Evolutionary conservation across 2,888 invertebrate genomes (phyloP).

Genomic region (Linhomoeus sp.): DNA sequence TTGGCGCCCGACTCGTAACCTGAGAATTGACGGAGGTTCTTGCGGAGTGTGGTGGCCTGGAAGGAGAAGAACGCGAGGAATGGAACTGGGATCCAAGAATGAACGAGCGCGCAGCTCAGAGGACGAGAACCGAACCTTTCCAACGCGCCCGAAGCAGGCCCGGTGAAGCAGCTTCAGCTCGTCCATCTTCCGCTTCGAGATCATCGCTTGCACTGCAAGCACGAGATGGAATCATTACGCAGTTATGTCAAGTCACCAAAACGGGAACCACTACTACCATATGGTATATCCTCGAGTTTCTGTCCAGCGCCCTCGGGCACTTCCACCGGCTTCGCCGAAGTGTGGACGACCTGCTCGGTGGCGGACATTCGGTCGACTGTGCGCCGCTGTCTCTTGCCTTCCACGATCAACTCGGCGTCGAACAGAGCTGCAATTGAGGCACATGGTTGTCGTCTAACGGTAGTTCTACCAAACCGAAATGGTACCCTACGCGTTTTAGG

Average conservation of each 20-base stretch:
- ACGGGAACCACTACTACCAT: background rate
- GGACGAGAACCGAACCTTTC: constrained; percentile 31
- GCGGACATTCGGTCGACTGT: constrained; percentile 1
- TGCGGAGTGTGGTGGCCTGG: constrained; percentile 43
- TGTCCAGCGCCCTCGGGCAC: constrained; percentile 24
- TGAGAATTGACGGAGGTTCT: constrained; percentile 56
- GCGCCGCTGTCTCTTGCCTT: constrained; percentile 2
- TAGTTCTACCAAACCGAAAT: too few species aligned
- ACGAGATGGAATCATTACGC: background rate
- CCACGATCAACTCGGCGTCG: constrained; percentile 2
- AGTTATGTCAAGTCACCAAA: too few species aligned
- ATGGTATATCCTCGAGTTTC: constrained; percentile 20
- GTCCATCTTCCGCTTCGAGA: constrained; percentile 39
- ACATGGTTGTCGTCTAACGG: too few species aligned
- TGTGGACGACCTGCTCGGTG: background rate
- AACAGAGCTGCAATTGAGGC: constrained; percentile 2
- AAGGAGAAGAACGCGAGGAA: too few species aligned
- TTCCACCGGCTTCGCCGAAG: constrained; percentile 9
- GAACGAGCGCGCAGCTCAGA: too few species aligned
- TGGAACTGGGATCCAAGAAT: too few species aligned
- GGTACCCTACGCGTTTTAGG: too few species aligned
- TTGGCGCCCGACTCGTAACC: constrained; percentile 58
- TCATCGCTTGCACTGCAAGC: constrained; percentile 12
- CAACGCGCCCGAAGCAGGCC: constrained; percentile 41
- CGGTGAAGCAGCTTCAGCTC: constrained; percentile 48